phyloP scores from a whole-genome alignment of 2,888 invertebrate genomes.

The Euplagia quadripunctaria region DNA sequence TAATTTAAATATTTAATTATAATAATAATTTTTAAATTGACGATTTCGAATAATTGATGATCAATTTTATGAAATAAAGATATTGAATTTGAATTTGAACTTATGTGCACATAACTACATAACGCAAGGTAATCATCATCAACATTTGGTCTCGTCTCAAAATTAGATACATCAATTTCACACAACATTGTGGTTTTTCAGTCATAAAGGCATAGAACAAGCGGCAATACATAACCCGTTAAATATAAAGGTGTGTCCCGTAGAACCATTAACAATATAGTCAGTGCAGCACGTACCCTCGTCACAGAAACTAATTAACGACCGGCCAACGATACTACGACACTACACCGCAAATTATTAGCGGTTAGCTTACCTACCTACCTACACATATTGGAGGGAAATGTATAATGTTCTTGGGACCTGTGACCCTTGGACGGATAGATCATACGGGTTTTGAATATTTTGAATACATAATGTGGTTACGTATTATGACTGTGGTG shows the following conservation, averaged over 20 bases:
- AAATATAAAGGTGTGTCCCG: conserved; percentile 12
- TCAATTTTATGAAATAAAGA: too few species aligned
- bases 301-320: conserved; percentile 53
- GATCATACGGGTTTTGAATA: conserved; percentile 14
- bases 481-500: not conserved
- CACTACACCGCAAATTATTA: conserved; percentile 50
- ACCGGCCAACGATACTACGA: conserved; percentile 35
- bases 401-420: conserved; percentile 12
- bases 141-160: not conserved
- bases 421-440: conserved; percentile 9
- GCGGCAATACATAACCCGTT: conserved; percentile 10
- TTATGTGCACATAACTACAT: too few species aligned
- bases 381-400: conserved; percentile 1
- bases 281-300: conserved; percentile 25
- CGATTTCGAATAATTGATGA: too few species aligned
- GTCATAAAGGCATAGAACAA: not conserved
- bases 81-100: too few species aligned
- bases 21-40: too few species aligned
- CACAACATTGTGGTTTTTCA: not conserved
- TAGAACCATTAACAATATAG: conserved; percentile 46
- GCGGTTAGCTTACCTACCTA: conserved; percentile 19
- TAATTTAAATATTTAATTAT: too few species aligned
- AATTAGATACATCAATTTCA: not conserved
- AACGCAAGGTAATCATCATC: too few species aligned
- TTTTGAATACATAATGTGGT: conserved; percentile 11